These are phyloP conservation scores for Choristoneura rosaceana DNA, from an alignment of 2,888 invertebrate species.

Conservation along the genomic window DNA sequence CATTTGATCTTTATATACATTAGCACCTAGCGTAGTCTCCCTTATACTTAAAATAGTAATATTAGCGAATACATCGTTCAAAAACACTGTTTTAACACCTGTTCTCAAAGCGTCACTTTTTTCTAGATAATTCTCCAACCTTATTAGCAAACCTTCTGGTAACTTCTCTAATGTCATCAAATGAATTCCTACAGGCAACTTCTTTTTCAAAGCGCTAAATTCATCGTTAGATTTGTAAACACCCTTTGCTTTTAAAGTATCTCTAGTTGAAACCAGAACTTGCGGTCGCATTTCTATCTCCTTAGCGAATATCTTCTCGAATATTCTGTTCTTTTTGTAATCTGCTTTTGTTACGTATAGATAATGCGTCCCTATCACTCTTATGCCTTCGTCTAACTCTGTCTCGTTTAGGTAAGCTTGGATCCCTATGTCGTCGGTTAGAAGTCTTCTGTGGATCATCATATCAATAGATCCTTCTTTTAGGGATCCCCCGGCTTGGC, in stretches of 20 bases:
- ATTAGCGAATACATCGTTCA: constrained; percentile 85
- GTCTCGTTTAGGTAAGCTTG: constrained; percentile 60
- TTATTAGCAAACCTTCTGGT: constrained; percentile 87
- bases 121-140: constrained; percentile 92
- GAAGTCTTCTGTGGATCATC: constrained; percentile 92
- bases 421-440: constrained; percentile 90
- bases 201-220: constrained; percentile 76
- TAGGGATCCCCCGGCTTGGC: constrained; percentile 92
- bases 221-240: constrained; percentile 72
- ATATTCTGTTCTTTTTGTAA: constrained; percentile 62
- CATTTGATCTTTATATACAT: constrained; percentile 86
- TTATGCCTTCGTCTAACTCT: constrained; percentile 48
- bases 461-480: constrained; percentile 90
- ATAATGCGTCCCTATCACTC: constrained; percentile 64
- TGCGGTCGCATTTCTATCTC: constrained; percentile 62
- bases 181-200: constrained; percentile 89
- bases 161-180: constrained; percentile 92
- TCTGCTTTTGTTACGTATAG: constrained; percentile 63
- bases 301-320: constrained; percentile 72
- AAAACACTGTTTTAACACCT: constrained; percentile 79
- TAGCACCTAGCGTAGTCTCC: constrained; percentile 89
- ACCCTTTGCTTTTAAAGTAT: constrained; percentile 32
- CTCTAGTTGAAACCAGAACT: constrained; percentile 50
- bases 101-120: constrained; percentile 84
- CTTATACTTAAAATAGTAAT: constrained; percentile 80